phyloP scores from a whole-genome alignment of 2,888 invertebrate species.

The Pediacus dermestoides region DNA sequence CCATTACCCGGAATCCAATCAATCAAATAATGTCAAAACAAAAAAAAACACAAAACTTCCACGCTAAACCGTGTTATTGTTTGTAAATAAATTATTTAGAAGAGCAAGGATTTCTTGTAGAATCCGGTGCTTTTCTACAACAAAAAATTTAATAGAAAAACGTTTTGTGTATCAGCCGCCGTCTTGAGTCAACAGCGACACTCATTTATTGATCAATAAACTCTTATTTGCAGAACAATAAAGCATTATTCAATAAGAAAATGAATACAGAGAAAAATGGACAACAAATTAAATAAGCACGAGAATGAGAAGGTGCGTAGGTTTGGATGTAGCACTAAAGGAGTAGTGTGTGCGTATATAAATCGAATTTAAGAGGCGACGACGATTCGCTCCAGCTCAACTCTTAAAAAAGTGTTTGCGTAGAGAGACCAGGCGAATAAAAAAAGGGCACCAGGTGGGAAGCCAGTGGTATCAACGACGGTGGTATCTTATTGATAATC shows the following conservation, averaged over 20 bases:
- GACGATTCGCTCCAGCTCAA: constrained; percentile 10
- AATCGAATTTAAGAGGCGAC: constrained; percentile 13
- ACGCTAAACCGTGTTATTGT: too few relatives aligned
- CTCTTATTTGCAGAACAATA: constrained; percentile 18
- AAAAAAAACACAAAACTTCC: too few relatives aligned
- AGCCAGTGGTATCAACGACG: constrained; percentile 25
- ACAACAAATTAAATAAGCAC: constrained; percentile 10
- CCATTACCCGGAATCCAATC: too few relatives aligned
- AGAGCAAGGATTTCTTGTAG: too few relatives aligned
- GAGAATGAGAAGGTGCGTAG: too few relatives aligned
- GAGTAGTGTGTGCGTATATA: constrained; percentile 15
- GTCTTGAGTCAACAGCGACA: too few relatives aligned
- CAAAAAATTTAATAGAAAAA: too few relatives aligned
- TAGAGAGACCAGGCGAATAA: constrained; percentile 11
- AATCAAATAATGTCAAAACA: too few relatives aligned
- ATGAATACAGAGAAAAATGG: not conserved
- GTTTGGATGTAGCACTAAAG: too few relatives aligned
- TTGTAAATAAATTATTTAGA: too few relatives aligned
- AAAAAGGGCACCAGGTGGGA: constrained; percentile 20
- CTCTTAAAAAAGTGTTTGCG: constrained; percentile 17
- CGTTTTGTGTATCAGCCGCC: too few relatives aligned
- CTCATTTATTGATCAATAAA: constrained; percentile 24
- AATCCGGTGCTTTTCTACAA: too few relatives aligned
- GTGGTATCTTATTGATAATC: constrained; percentile 38
- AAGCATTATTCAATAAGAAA: constrained; percentile 18